Evolutionary conservation across 1,140 invertebrate species (phyloP).

Genomic region (Drosophila quadrilineata): DNA sequence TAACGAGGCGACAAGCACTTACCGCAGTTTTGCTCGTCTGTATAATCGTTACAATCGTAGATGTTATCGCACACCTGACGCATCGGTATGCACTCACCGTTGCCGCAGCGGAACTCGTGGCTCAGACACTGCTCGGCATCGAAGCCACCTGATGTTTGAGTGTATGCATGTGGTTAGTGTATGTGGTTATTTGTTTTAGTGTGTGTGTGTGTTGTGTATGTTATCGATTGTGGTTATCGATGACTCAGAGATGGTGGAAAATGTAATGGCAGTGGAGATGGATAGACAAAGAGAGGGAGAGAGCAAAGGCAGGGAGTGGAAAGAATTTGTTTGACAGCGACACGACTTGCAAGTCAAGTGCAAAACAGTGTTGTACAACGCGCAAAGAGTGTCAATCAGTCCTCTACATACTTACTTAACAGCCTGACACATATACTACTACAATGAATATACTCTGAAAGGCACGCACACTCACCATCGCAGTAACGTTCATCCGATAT

Average conservation of each 20-base stretch:
- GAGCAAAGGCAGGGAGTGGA: neutral
- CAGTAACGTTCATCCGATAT: conserved; percentile 88
- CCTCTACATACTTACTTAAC: conserved; percentile 28
- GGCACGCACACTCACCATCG: conserved; percentile 82
- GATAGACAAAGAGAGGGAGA: neutral
- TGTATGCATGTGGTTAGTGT: conserved; percentile 3
- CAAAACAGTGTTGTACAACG: conserved; percentile 19
- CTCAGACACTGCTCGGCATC: conserved; percentile 56
- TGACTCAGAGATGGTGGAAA: too few relatives aligned
- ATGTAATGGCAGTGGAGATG: neutral
- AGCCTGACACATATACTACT: neutral
- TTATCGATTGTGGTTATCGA: conserved; percentile 23
- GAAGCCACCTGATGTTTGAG: conserved; percentile 49
- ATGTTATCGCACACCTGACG: conserved; percentile 85
- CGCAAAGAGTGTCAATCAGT: neutral
- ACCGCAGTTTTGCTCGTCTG: conserved; percentile 89
- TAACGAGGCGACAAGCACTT: conserved; percentile 82
- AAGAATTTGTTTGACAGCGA: conserved; percentile 1
- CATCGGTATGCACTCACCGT: conserved; percentile 85
- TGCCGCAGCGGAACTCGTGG: conserved; percentile 87
- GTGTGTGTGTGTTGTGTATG: neutral
- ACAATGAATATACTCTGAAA: neutral
- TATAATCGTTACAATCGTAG: conserved; percentile 87
- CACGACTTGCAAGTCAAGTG: conserved; percentile 11
- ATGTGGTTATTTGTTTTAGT: conserved; percentile 9